Evolutionary conservation across 2,113 vertebrate species (phyloP).

Genomic region (Gnathonemus echidnorhynchus): DNA sequence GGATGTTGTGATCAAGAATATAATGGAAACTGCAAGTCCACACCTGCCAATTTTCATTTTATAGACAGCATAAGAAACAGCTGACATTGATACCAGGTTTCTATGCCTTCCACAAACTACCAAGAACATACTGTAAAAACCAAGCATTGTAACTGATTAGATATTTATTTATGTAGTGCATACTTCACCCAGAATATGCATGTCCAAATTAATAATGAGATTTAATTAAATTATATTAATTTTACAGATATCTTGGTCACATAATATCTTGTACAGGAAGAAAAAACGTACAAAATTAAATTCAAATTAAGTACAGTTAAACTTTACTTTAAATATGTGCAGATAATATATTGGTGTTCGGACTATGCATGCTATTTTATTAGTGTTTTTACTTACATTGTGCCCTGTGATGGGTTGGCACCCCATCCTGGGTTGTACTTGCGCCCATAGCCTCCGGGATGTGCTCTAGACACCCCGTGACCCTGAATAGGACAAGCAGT

Average conservation of each 20-base stretch:
- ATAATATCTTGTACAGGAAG: background rate
- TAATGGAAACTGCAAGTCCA: background rate
- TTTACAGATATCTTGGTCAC: background rate
- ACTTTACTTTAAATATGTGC: background rate
- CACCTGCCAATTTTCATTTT: background rate
- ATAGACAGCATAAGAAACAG: background rate
- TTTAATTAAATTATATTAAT: background rate
- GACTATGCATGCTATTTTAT: background rate
- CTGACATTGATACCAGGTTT: background rate
- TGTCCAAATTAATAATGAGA: background rate
- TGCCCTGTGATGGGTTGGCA: background rate
- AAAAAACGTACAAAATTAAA: background rate
- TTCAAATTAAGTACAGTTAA: background rate
- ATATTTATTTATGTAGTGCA: background rate
- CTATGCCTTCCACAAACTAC: background rate
- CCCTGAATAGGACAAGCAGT: background rate
- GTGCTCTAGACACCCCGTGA: background rate
- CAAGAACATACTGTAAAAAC: background rate
- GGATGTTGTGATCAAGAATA: background rate
- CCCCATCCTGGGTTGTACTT: background rate
- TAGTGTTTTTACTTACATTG: background rate
- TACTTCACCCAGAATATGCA: background rate
- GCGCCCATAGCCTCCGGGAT: background rate
- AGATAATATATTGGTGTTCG: background rate
- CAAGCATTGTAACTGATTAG: background rate